Conservation (phyloP, 2,888 invertebrate species). For the Amphipoea oculea region DNA sequence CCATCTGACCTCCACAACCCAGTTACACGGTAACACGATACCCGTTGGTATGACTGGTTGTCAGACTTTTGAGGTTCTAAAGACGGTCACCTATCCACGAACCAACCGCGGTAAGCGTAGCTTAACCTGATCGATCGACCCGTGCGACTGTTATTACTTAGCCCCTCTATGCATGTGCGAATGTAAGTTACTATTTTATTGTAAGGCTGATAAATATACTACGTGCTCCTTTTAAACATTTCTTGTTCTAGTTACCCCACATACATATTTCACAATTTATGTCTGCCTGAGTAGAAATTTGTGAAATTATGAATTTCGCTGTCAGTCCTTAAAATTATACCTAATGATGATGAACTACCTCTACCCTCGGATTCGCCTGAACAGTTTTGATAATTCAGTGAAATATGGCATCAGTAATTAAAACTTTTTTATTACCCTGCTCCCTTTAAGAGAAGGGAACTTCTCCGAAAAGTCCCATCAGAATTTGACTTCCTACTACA, state of each 20-base stretch:
- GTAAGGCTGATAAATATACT: not conserved
- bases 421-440: conserved; percentile 65
- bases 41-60: no score
- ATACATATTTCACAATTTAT: not conserved
- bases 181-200: not conserved
- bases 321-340: conserved; percentile 9
- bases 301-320: not conserved
- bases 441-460: conserved; percentile 41
- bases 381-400: conserved; percentile 58
- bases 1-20: no score
- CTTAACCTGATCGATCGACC: not conserved
- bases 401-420: conserved; percentile 66
- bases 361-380: conserved; percentile 27
- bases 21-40: no score
- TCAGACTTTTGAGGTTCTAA: not conserved
- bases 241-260: not conserved
- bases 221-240: not conserved
- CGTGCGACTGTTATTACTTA: not conserved
- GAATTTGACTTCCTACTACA: conserved; percentile 45
- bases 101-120: not conserved
- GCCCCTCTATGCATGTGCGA: no score
- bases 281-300: not conserved
- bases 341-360: conserved; percentile 51
- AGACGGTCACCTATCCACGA: not conserved
- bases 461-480: conserved; percentile 53